Percentiles rank a stretch among this genome's conserved stretches.
These are phyloP conservation scores for Dolichotis patagonum DNA, from an alignment of 2,113 vertebrate species.

Conservation along the genomic window DNA sequence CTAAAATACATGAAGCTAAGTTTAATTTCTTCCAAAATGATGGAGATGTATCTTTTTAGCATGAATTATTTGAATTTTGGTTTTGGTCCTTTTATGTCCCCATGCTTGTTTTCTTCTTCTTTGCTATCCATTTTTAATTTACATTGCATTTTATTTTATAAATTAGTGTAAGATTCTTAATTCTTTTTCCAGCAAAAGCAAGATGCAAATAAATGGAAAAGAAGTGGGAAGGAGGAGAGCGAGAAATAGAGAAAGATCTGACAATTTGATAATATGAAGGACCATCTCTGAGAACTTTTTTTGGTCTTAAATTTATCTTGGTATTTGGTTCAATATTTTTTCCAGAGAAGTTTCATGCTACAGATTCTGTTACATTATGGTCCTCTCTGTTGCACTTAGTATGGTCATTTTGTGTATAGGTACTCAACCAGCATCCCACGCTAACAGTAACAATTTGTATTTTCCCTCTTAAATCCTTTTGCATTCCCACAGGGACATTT, in stretches of 20 bases:
- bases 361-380: not conserved
- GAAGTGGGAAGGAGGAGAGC: not conserved
- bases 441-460: conserved; percentile 1
- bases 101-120: not conserved
- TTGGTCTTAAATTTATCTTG: not conserved
- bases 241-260: not conserved
- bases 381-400: not conserved
- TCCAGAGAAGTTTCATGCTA: conserved; percentile 18
- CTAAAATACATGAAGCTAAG: not conserved
- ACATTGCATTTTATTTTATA: conserved; percentile 1
- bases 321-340: conserved; percentile 13
- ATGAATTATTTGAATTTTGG: not conserved
- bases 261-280: not conserved
- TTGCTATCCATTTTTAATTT: conserved; percentile 20
- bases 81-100: not conserved
- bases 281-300: not conserved
- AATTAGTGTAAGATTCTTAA: conserved; percentile 14
- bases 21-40: conserved; percentile 37
- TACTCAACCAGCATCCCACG: not conserved
- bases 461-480: conserved; percentile 42
- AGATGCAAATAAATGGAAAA: conserved; percentile 10
- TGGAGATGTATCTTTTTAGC: not conserved
- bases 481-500: not conserved
- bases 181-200: not conserved
- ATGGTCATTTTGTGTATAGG: conserved; percentile 3